Percentiles rank a stretch among this genome's conserved stretches.
These are phyloP conservation scores for Drosophila elegans DNA, from an alignment of 1,140 invertebrate species.

Conservation along the genomic window DNA sequence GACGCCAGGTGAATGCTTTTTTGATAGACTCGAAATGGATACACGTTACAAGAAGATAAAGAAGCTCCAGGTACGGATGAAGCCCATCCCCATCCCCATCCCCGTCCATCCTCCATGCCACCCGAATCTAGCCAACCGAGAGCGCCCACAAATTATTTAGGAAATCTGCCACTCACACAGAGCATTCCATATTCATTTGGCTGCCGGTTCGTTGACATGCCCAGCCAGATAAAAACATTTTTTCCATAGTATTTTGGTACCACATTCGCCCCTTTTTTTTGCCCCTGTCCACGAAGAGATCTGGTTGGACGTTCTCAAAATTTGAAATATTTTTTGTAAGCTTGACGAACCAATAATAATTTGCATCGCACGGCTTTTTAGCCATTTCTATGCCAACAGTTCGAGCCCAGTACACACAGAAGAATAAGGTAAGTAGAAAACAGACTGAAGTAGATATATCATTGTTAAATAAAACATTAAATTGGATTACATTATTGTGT, in stretches of 20 bases:
- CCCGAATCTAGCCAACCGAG: conserved; percentile 36
- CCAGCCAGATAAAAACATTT: conserved; percentile 46
- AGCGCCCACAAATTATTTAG: conserved; percentile 77
- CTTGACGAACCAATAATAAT: conserved; percentile 80
- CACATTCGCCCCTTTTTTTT: conserved; percentile 1
- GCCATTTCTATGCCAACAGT: conserved; percentile 64
- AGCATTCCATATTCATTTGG: conserved; percentile 81
- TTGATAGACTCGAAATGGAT: conserved; percentile 74
- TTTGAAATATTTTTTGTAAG: conserved; percentile 65
- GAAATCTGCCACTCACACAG: conserved; percentile 53
- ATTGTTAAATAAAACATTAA: too few species aligned
- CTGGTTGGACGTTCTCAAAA: conserved; percentile 44
- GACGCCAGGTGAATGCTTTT: conserved; percentile 64
- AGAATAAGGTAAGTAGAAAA: background rate
- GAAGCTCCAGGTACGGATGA: conserved; percentile 23
- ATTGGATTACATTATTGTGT: too few species aligned
- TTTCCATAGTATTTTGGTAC: conserved; percentile 52
- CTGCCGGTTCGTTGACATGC: conserved; percentile 72
- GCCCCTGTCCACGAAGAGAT: conserved; percentile 4
- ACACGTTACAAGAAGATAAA: conserved; percentile 81
- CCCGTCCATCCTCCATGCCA: too few species aligned
- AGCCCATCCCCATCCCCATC: conserved; percentile 3
- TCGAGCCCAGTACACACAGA: background rate
- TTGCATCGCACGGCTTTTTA: conserved; percentile 68
- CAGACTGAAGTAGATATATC: too few species aligned